Base-by-base conservation (phyloP, 2,797 vertebrate genomes). In the Alca torda region DNA sequence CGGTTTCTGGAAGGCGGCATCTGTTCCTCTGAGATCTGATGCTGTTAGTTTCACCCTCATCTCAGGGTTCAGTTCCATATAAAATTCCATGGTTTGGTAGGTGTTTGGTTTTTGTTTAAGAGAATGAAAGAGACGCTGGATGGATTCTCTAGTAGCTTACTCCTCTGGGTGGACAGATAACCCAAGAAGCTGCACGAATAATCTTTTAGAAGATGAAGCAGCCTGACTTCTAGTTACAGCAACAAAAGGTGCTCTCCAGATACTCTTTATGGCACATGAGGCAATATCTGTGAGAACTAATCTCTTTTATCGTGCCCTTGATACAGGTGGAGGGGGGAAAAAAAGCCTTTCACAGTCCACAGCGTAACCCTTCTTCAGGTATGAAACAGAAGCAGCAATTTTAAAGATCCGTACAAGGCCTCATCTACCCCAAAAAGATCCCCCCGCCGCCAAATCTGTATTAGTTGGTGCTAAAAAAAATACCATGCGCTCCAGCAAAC, bases 401-500 rank as follows among this genome's bases (percentile, higher is more conserved):
- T 67, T 30, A 28, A 35, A 68, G 63, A 30, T 4, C n/a, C 16
- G 3, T 20, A 10, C 18, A 16, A 51, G 43, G 24, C 8, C 1
- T 17, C 39, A 24, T 4, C 65, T 5, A 35, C 4, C 11, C 9
- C 2, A 33, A 72, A 84, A 74, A 25, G 2, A 45, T 45, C 19
- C 43, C 1, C 1, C 9, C 3, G 6, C 5, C 10, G 16, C 14
- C 28, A 30, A 53, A 16, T 33, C 39, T 61, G 4, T 3, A 0
- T 63, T 45, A 41, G 11, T 5, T 33, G 12, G 15, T 57, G 41
- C 30, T 45, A 13, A 59, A 74, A 31, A 35, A 0, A 9, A 3
- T 12, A 3, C 9, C 21, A 16, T 13, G 37, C 28, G 23, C 50
- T 72, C 12, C 68, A 21, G 46, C 10, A 79, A 16, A 14, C 4